These are phyloP conservation scores for Chaunax sp. DNA, from an alignment of 2,797 vertebrate species.

Conservation along the genomic window DNA sequence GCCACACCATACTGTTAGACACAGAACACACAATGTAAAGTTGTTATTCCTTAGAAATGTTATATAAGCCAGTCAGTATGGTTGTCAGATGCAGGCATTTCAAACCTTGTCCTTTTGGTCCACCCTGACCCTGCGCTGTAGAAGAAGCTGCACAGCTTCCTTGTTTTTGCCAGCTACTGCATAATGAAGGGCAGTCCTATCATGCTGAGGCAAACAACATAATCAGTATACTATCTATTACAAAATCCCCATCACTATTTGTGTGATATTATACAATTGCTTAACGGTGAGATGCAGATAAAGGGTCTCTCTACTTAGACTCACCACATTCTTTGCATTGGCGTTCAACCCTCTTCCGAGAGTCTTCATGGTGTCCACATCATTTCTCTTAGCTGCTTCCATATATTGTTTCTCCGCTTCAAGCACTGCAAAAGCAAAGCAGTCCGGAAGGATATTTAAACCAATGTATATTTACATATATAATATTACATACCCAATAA, in stretches of 20 bases:
- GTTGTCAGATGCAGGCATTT: background rate
- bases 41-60: background rate
- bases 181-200: slow-evolving; percentile 90
- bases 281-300: background rate
- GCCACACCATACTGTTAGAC: slow-evolving; percentile 86
- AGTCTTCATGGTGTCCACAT: slow-evolving; percentile 87
- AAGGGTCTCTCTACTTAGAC: slow-evolving; percentile 51
- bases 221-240: slow-evolving; percentile 5
- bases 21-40: slow-evolving; percentile 24
- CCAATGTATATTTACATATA: background rate
- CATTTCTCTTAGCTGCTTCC: slow-evolving; percentile 89
- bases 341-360: slow-evolving; percentile 86
- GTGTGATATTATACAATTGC: background rate
- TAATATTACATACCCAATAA: background rate
- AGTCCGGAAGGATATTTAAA: background rate
- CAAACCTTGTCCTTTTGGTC: slow-evolving; percentile 89
- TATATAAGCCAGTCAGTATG: background rate
- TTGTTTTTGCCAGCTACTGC: slow-evolving; percentile 86
- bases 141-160: slow-evolving; percentile 86
- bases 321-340: slow-evolving; percentile 89
- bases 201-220: slow-evolving; percentile 78
- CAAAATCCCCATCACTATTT: background rate
- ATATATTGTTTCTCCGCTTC: slow-evolving; percentile 90
- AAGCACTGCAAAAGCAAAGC: slow-evolving; percentile 81
- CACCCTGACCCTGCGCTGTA: slow-evolving; percentile 89